A percentile compares a stretch with the other conserved stretches of the same genome.
These are phyloP conservation scores for Spodoptera litura DNA, from an alignment of 1,140 invertebrate genomes.

Conservation along the genomic window DNA sequence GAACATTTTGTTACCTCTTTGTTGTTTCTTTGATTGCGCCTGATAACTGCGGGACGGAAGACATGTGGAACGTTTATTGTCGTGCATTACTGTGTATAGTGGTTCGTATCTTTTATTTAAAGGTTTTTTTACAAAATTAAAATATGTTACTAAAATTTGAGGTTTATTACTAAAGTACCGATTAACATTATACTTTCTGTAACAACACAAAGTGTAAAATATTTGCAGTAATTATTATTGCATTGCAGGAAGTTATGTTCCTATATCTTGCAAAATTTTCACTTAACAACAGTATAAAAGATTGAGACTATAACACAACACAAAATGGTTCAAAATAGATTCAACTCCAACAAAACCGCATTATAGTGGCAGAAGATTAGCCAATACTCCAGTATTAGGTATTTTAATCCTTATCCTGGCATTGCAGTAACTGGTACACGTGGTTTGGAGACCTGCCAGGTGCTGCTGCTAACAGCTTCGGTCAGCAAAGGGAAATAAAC, in stretches of 20 bases:
- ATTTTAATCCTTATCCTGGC: constrained; percentile 20
- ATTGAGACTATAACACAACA: not conserved
- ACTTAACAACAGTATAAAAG: no score
- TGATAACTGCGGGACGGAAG: constrained; percentile 25
- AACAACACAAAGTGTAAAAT: no score
- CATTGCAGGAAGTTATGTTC: no score
- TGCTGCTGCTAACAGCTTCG: constrained; percentile 29
- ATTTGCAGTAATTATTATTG: no score
- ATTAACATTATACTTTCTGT: no score
- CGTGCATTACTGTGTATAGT: not conserved
- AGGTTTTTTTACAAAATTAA: no score
- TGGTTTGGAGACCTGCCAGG: constrained; percentile 32
- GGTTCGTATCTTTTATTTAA: not conserved
- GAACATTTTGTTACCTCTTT: constrained; percentile 29
- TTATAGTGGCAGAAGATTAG: not conserved
- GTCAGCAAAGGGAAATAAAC: constrained; percentile 30
- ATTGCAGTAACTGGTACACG: constrained; percentile 30
- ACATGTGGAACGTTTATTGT: constrained; percentile 38
- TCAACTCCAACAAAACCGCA: not conserved
- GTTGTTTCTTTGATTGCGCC: constrained; percentile 37
- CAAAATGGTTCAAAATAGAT: not conserved
- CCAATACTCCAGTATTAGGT: not conserved
- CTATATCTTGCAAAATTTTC: no score
- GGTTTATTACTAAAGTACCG: no score
- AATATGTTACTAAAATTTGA: no score